A percentile compares a stretch with the other conserved stretches of the same genome.
phyloP scores from a whole-genome alignment of 2,888 invertebrate species.

The Nycteola revayana region DNA sequence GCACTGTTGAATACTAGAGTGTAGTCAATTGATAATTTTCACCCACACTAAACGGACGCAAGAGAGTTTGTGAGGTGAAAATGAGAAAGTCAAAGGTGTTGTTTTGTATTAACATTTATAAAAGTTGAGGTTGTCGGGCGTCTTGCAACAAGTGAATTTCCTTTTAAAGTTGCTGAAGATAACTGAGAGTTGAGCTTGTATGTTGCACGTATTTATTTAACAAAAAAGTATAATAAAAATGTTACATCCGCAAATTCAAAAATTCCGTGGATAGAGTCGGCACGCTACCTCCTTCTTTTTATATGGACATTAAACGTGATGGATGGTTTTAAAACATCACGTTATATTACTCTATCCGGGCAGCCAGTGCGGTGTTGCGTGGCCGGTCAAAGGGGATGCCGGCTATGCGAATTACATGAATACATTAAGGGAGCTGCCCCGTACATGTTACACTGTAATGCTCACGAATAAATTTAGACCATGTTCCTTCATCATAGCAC shows the following conservation, averaged over 20 bases:
- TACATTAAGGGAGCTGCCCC: slow-evolving; percentile 78
- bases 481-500: slow-evolving; percentile 70
- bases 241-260: slow-evolving; percentile 46
- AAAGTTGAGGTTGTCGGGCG: slow-evolving; percentile 42
- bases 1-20: slow-evolving; percentile 59
- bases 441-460: slow-evolving; percentile 78
- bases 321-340: slow-evolving; percentile 81
- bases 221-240: slow-evolving; percentile 32
- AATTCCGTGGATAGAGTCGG: slow-evolving; percentile 55
- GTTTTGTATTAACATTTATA: slow-evolving; percentile 48
- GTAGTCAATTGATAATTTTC: slow-evolving; percentile 60
- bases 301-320: slow-evolving; percentile 79
- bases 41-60: slow-evolving; percentile 43
- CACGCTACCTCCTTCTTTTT: slow-evolving; percentile 69
- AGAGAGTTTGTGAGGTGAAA: slow-evolving; percentile 53
- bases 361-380: slow-evolving; percentile 77
- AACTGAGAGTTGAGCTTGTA: slow-evolving; percentile 15
- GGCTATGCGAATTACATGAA: slow-evolving; percentile 82
- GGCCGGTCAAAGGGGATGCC: slow-evolving; percentile 81
- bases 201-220: slow-evolving; percentile 15
- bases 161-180: slow-evolving; percentile 36
- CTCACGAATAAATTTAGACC: slow-evolving; percentile 78
- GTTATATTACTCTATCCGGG: slow-evolving; percentile 78
- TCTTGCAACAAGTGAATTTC: slow-evolving; percentile 50
- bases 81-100: slow-evolving; percentile 48